A percentile compares a stretch with the other conserved stretches of the same genome.
These are phyloP conservation scores for Stomatorhinus ivindoensis DNA, from an alignment of 2,113 vertebrate genomes.

Conservation along the genomic window DNA sequence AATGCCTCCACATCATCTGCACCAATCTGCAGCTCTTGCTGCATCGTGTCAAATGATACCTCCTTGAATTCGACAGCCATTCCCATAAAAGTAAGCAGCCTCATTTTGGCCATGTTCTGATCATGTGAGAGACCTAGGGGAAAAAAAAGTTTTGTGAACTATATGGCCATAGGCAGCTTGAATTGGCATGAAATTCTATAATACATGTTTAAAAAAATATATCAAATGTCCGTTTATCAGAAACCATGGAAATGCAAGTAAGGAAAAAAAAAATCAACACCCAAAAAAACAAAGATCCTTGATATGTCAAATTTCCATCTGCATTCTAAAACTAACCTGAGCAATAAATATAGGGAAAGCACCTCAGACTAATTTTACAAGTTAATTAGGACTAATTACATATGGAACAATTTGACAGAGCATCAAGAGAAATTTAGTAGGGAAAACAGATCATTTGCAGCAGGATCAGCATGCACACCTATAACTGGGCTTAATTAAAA, in stretches of 20 bases:
- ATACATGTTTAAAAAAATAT: constrained; percentile 41
- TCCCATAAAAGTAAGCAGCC: constrained; percentile 96
- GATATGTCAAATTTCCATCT: not conserved
- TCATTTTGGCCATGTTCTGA: constrained; percentile 97
- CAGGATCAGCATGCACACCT: constrained; percentile 55
- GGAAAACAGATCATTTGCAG: constrained; percentile 58
- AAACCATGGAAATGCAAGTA: not conserved
- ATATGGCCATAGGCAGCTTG: not conserved
- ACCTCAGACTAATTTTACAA: constrained; percentile 16
- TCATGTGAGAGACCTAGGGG: constrained; percentile 82
- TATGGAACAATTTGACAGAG: constrained; percentile 55
- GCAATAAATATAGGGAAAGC: not conserved
- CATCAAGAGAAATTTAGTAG: constrained; percentile 55
- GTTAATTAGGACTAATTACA: constrained; percentile 70
- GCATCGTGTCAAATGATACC: constrained; percentile 91
- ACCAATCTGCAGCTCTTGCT: constrained; percentile 90
- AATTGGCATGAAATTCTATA: not conserved
- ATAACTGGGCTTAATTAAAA: constrained; percentile 65
- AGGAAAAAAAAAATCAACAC: not conserved
- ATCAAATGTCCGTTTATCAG: not conserved
- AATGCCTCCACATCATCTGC: constrained; percentile 94
- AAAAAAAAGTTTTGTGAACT: not conserved
- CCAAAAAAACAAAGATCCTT: not conserved
- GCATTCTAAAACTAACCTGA: not conserved
- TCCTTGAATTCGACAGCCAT: constrained; percentile 98